Evolutionary conservation across 2,113 vertebrate species (phyloP), one percentile per base, ranked within the genome.

Genomic region (Halichoerus grypus): DNA sequence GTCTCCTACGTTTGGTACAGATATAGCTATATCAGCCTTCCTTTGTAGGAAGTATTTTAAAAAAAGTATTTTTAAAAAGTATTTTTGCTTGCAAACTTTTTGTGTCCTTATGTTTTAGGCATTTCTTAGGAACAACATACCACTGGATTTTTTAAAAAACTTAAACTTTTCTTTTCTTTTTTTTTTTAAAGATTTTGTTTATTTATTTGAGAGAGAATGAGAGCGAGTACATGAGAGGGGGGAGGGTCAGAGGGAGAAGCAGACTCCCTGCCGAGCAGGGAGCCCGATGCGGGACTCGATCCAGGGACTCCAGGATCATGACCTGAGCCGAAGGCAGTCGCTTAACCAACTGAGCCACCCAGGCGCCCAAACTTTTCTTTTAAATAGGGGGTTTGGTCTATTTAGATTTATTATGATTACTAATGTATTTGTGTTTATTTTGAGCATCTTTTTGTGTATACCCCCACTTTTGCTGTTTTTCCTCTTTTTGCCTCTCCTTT

Each of bases 351-450:
- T 36, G 36, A 36, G 36, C 36, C 36, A 36, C 36, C 36, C 36
- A 36, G 36, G 36, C 36, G 36, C 36, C 36, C 36, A 91, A 59
- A 83, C 26, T 46, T 61, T 85, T 89, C 57, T 88, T 96, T 85
- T 51, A 51, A 96, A 83, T 61, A 79, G 11, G 4, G 13, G 24
- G n/a, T 67, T 87, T 93, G 51, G 7, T 95, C 22, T 86, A 36
- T 12, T 88, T 83, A 79, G 53, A 57, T 84, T 94, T 84, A 96
- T 65, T 84, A 65, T 72, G 36, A 63, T 71, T 84, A 79, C 24
- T 69, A 76, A 77, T 49, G 74, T 51, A n/a, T 67, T 90, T 86
- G 22, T 91, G 77, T 39, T 92, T 77, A 69, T 94, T 91, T 91
- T 95, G 59, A 83, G 59, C 53, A 39, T 49, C 87, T 86, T 84